Conservation (phyloP, 1,140 invertebrate genomes). For the Formica exsecta region DNA sequence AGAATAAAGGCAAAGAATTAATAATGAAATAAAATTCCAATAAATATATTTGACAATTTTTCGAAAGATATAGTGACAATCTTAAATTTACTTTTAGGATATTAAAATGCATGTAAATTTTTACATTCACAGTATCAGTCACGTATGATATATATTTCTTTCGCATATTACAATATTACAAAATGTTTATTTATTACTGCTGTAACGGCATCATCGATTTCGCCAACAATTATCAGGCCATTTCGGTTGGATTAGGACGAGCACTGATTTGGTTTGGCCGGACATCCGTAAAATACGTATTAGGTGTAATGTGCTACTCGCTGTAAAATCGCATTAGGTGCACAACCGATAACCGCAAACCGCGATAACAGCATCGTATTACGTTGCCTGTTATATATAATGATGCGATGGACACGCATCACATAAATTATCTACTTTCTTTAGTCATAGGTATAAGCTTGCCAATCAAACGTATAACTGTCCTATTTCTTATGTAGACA, state of each 20-base stretch:
- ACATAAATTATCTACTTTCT: background rate
- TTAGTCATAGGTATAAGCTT: background rate
- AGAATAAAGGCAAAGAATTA: background rate
- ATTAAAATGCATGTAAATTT: background rate
- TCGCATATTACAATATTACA: background rate
- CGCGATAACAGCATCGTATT: conserved; percentile 62
- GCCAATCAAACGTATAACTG: background rate
- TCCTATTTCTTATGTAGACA: background rate
- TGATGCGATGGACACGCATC: background rate
- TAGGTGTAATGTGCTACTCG: conserved; percentile 59
- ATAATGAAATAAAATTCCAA: background rate
- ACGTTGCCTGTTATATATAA: conserved; percentile 15
- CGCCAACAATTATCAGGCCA: conserved; percentile 59
- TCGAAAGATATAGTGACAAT: background rate
- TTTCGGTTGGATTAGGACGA: conserved; percentile 49
- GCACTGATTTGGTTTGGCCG: conserved; percentile 49
- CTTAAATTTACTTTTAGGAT: background rate
- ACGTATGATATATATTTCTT: background rate
- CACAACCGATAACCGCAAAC: conserved; percentile 66
- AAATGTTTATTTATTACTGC: background rate
- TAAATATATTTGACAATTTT: background rate
- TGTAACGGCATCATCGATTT: conserved; percentile 4
- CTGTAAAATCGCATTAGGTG: conserved; percentile 64
- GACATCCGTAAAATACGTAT: conserved; percentile 67
- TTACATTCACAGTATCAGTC: background rate